phyloP scores from a whole-genome alignment of 2,797 vertebrate genomes.

The Siniperca undulata region DNA sequence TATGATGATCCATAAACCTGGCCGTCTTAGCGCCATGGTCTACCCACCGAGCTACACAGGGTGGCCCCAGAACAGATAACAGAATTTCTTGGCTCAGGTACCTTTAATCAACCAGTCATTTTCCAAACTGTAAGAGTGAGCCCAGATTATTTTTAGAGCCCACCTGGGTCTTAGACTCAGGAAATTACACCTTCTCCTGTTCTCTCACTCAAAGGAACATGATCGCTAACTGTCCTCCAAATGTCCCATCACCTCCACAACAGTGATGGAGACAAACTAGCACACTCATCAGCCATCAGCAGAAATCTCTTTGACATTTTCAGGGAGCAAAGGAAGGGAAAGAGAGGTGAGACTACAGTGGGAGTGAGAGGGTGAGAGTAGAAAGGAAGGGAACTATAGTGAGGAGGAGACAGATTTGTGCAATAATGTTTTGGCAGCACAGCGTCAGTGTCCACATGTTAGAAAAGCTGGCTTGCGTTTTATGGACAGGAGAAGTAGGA shows the following conservation, averaged over 20 bases:
- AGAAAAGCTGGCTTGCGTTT: constrained; percentile 46
- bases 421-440: constrained; percentile 55
- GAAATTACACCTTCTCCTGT: constrained; percentile 76
- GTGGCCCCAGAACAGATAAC: constrained; percentile 51
- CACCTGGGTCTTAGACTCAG: constrained; percentile 60
- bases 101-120: constrained; percentile 69
- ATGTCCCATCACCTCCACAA: constrained; percentile 55
- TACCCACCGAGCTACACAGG: constrained; percentile 30
- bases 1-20: constrained; percentile 37
- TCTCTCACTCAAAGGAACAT: constrained; percentile 65
- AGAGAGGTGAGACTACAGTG: constrained; percentile 43
- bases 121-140: constrained; percentile 51
- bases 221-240: constrained; percentile 63
- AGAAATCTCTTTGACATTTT: constrained; percentile 57
- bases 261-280: constrained; percentile 55
- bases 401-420: constrained; percentile 52
- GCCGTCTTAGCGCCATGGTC: neutral
- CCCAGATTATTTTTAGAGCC: constrained; percentile 69
- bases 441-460: constrained; percentile 30
- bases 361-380: constrained; percentile 22
- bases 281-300: constrained; percentile 46
- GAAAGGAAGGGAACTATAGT: constrained; percentile 21
- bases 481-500: constrained; percentile 24
- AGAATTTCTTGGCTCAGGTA: constrained; percentile 58
- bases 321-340: constrained; percentile 24